phyloP scores from a whole-genome alignment of 2,113 vertebrate genomes.

The Ammospiza caudacuta region DNA sequence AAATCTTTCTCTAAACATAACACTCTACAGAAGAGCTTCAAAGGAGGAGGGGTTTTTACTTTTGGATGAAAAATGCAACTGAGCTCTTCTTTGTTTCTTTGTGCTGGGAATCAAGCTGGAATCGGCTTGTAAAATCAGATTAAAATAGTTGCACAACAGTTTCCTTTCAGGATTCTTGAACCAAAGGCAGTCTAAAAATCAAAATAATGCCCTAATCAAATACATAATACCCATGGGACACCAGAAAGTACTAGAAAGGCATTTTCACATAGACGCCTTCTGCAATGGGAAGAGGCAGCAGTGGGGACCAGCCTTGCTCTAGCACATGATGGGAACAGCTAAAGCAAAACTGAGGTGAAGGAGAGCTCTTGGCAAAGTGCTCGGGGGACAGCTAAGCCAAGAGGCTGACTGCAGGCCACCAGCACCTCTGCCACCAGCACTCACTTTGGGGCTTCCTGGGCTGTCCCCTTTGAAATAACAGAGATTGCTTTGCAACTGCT shows the following conservation, averaged over 20 bases:
- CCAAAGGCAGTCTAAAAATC: slow-evolving; percentile 12
- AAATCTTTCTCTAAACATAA: slow-evolving; percentile 42
- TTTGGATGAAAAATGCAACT: not conserved
- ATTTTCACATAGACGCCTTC: slow-evolving; percentile 27
- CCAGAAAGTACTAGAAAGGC: slow-evolving; percentile 1
- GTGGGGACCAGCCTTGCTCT: not conserved
- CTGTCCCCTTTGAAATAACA: not conserved
- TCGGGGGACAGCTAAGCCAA: fast-evolving
- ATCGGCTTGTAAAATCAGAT: slow-evolving; percentile 41
- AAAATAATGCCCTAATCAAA: slow-evolving; percentile 50
- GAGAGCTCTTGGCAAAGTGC: not conserved
- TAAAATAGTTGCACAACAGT: slow-evolving; percentile 50
- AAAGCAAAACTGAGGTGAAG: not conserved
- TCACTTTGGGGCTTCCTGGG: not conserved
- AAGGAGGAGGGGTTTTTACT: slow-evolving; percentile 14
- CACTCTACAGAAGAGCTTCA: slow-evolving; percentile 10
- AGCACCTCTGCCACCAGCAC: not conserved
- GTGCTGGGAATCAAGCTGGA: slow-evolving; percentile 43
- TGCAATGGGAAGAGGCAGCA: not conserved
- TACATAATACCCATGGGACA: not conserved
- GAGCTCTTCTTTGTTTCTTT: slow-evolving; percentile 43
- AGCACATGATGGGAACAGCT: not conserved
- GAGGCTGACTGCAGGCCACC: not conserved
- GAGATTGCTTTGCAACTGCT: not conserved
- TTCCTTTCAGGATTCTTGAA: slow-evolving; percentile 59